Evolutionary conservation across 2,888 invertebrate species (phyloP), one percentile per base, ranked within the genome.

Genomic region (Orthosia gothica): DNA sequence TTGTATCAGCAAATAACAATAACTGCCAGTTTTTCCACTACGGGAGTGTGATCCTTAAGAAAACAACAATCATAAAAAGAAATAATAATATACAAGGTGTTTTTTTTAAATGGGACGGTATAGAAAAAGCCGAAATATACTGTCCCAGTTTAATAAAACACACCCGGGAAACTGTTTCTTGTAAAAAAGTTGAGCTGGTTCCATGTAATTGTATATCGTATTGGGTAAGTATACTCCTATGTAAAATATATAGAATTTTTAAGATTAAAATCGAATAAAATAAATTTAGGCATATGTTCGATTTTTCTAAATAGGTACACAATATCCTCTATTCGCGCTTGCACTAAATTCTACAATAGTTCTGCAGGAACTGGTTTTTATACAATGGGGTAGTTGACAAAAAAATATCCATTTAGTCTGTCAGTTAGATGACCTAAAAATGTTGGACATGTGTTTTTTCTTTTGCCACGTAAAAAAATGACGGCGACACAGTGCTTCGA

Each of bases 281-380:
- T 23, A 68, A 68, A 16, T 59, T 68, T n/a, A 66, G 40, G 62
- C n/a, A 52, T 55, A n/a, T 20, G 55, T 61, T 47, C 0, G 26
- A 55, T 45, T 68, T 18, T 15, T 49, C 45, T 62, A 80, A 70
- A 20, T 62, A 59, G 59, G 52, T 76, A 74, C 54, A 62, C 63
- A 63, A 64, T 58, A 69, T 55, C 13, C 50, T 62, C 32, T 55
- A 20, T 15, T 73, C 16, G 50, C 68, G 15, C 47, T 65, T 55
- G 50, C 32, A 54, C 66, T 71, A 70, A 69, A 54, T n/a, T 32
- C 67, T 62, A 62, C 5, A 55, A 70, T 50, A 65, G 79, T 64
- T 69, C 80, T 57, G 49, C 45, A 64, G 70, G 49, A 84, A 81
- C 77, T 84, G 77, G 32, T 84, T 89, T 82, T 83, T 65, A 68